Base-by-base conservation (phyloP, 2,888 invertebrate species). In the Morpho achilles region DNA sequence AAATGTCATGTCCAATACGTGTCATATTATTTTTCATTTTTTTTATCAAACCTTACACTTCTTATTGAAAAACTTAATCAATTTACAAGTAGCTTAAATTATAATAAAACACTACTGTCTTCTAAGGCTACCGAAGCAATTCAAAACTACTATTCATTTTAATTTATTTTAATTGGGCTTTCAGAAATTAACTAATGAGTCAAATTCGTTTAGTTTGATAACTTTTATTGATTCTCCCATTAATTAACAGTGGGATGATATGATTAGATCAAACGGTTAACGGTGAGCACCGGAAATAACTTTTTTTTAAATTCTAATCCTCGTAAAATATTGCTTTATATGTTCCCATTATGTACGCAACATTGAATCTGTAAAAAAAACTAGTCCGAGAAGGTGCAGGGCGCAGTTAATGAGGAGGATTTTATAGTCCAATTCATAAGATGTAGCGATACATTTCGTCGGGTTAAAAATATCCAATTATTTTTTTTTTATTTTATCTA, bases 311-410 rank as follows among this genome's bases (percentile, higher is more conserved):
- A 64, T 32, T 66, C 61, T 69, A 71, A 71, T 69, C 63, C 63
- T 66, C 60, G 69, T 76, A 72, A 79, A 77, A 78, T 80, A 79
- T 77, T 68, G 71, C 72, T 67, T 70, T 72, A 73, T 72, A 73
- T 70, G 74, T 78, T 77, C 72, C 73, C 71, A 78, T 82, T 82
- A 76, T 82, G 75, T 72, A 81, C 78, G 78, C 75, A 72, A 79
- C 77, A 82, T 79, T 72, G 74, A 75, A 65, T 70, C 22, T 61
- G 41, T 62, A 69, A 52, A 78, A 16, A 78, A 76, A 79, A 73
- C 65, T 66, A 61, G 68, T 67, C 57, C 62, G 57, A 64, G 61
- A 65, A 65, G 69, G 61, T 41, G 41, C 53, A 53, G 68, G 67
- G 70, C 71, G 71, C 69, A 66, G 67, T 68, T 76, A 75, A 70